A percentile compares a stretch with the other conserved stretches of the same genome.
Conservation (phyloP, 92 coral and sea anemone genomes). For the Meandrina meandrites region DNA sequence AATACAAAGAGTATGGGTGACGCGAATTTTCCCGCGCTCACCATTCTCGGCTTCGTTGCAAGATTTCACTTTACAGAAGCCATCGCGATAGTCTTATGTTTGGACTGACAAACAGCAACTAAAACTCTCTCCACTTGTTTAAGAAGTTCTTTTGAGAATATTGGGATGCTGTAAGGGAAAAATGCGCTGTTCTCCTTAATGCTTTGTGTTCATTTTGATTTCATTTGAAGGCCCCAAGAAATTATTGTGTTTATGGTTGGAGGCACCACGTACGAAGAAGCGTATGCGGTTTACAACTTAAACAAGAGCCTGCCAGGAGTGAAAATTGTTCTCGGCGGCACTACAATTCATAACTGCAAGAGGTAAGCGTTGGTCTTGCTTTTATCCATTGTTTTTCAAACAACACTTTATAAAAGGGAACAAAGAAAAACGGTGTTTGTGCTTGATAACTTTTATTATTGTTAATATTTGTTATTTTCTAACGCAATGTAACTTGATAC, state of each 20-base stretch:
- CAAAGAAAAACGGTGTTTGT: background rate
- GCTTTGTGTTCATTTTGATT: background rate
- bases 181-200: background rate
- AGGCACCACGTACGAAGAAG: slow-evolving; percentile 94
- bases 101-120: too few relatives aligned
- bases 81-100: background rate
- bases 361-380: slow-evolving; percentile 59
- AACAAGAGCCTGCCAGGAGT: slow-evolving; percentile 90
- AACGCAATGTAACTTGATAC: background rate
- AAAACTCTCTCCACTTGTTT: too few relatives aligned
- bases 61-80: background rate
- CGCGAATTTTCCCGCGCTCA: background rate
- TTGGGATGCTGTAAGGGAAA: background rate
- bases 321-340: slow-evolving; percentile 87
- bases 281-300: slow-evolving; percentile 86
- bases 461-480: background rate
- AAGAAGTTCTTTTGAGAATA: background rate
- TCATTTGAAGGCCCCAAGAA: slow-evolving; percentile 84
- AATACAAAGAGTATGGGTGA: background rate
- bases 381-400: background rate
- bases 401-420: background rate
- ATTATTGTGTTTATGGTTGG: slow-evolving; percentile 91
- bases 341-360: slow-evolving; percentile 94
- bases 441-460: background rate
- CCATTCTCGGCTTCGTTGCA: background rate